These are phyloP conservation scores for Andricus grossulariae DNA, from an alignment of 1,140 invertebrate species.

Conservation along the genomic window DNA sequence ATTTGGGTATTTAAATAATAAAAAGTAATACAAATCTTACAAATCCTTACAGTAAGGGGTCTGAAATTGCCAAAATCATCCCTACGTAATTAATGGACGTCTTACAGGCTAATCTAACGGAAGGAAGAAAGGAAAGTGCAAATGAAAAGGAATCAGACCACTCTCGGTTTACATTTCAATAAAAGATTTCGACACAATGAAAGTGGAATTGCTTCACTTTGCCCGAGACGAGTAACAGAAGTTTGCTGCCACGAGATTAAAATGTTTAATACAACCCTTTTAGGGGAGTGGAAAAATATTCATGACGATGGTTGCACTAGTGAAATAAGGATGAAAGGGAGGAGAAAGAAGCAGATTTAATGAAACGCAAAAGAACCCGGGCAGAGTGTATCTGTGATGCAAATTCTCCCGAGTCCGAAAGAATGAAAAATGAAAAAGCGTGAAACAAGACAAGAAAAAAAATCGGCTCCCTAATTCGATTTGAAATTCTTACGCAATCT, in stretches of 20 bases:
- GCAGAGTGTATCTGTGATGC: neutral
- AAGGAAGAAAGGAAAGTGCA: neutral
- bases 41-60: too few species aligned
- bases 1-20: too few species aligned
- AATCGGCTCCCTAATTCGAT: slow-evolving; percentile 10
- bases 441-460: neutral
- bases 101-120: neutral
- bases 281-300: slow-evolving; percentile 10
- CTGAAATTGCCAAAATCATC: too few species aligned
- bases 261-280: slow-evolving; percentile 30
- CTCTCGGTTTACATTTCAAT: slow-evolving; percentile 17
- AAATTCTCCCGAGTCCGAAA: neutral
- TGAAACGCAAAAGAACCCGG: slow-evolving; percentile 16
- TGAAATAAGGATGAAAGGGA: neutral
- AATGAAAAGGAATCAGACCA: slow-evolving; percentile 12
- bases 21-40: too few species aligned
- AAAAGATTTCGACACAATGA: slow-evolving; percentile 17
- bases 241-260: slow-evolving; percentile 12
- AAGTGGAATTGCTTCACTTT: neutral
- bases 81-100: too few species aligned
- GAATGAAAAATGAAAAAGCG: slow-evolving; percentile 2
- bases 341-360: neutral
- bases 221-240: neutral
- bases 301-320: neutral
- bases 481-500: slow-evolving; percentile 9